Conservation (phyloP, 2,797 vertebrate genomes). For the Crocidura indochinensis region DNA sequence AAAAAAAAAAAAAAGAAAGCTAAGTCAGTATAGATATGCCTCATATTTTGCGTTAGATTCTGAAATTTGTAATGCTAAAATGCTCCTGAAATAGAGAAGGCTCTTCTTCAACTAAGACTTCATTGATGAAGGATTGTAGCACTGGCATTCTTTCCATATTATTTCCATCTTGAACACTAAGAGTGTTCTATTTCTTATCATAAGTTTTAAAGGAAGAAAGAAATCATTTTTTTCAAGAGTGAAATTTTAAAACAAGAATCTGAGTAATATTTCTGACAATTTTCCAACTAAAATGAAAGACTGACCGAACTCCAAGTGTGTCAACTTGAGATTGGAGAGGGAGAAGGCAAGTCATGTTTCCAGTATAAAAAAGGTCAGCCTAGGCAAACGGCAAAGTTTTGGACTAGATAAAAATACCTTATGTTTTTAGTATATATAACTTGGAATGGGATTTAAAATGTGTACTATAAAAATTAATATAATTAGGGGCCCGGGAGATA, state of each 20-base stretch:
- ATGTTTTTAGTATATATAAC: neutral
- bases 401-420: conserved; percentile 27
- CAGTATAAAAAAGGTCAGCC: conserved; percentile 51
- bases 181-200: conserved; percentile 62
- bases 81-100: neutral
- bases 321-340: conserved; percentile 58
- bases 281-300: conserved; percentile 68
- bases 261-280: conserved; percentile 64
- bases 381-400: neutral
- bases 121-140: neutral
- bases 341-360: conserved; percentile 64
- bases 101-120: too few relatives aligned
- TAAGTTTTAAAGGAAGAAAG: conserved; percentile 5
- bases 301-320: conserved; percentile 69
- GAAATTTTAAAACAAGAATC: conserved; percentile 73
- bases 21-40: neutral
- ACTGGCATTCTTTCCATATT: neutral
- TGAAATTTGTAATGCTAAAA: neutral
- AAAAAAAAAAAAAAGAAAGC: neutral
- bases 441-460: conserved; percentile 7
- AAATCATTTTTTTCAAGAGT: conserved; percentile 35
- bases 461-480: conserved; percentile 52
- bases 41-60: neutral
- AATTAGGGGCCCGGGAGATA: too few relatives aligned
- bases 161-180: conserved; percentile 3